A percentile compares a stretch with the other conserved stretches of the same genome.
Conservation (phyloP, 2,888 invertebrate species). For the Cynaeus angustus region DNA sequence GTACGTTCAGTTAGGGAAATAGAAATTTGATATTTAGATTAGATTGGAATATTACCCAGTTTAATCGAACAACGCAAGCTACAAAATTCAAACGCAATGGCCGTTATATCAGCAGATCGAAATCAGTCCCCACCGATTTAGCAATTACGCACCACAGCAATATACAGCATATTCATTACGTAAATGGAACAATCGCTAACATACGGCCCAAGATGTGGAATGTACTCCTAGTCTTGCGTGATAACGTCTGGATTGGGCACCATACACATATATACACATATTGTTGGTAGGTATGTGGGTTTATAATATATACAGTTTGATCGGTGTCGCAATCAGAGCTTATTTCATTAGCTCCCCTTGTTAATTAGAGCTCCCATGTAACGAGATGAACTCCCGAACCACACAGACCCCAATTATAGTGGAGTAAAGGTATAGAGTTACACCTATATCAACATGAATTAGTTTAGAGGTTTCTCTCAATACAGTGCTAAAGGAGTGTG, state of each 20-base stretch:
- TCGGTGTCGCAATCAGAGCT: conserved; percentile 70
- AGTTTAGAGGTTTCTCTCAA: conserved; percentile 57
- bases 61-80: conserved; percentile 11
- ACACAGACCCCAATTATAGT: conserved; percentile 67
- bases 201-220: conserved; percentile 21
- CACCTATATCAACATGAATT: conserved; percentile 64
- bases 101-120: conserved; percentile 1
- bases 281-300: conserved; percentile 49
- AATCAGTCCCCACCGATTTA: conserved; percentile 26
- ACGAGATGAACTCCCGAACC: conserved; percentile 68
- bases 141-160: conserved; percentile 30
- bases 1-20: conserved; percentile 1
- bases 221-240: background rate
- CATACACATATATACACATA: background rate
- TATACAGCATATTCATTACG: conserved; percentile 37
- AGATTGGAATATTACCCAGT: background rate
- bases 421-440: conserved; percentile 61
- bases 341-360: conserved; percentile 70
- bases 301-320: conserved; percentile 62
- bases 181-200: conserved; percentile 38
- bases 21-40: conserved; percentile 7
- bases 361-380: conserved; percentile 69
- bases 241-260: conserved; percentile 11
- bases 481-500: conserved; percentile 49
- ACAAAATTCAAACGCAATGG: conserved; percentile 21